Evolutionary conservation across 2,113 vertebrate genomes (phyloP).

Genomic region (Ailurus styani): DNA sequence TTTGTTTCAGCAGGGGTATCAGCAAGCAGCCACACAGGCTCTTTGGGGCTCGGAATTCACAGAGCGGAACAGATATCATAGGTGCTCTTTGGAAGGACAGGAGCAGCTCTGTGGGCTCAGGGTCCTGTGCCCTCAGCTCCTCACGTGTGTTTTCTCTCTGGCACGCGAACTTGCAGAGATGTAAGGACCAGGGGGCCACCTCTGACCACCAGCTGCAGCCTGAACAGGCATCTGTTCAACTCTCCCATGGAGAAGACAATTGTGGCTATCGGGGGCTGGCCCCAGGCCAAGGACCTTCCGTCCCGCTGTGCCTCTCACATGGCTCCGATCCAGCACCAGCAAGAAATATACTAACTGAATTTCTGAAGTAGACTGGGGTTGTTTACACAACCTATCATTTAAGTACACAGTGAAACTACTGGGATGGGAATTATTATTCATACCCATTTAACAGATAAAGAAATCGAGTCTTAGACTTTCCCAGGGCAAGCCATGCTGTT

Average conservation of each 20-base stretch:
- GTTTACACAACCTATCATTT: background rate
- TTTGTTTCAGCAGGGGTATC: background rate
- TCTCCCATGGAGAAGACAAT: background rate
- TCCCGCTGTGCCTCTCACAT: background rate
- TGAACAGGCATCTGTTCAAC: background rate
- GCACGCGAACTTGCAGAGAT: background rate
- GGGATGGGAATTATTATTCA: background rate
- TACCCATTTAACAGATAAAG: background rate
- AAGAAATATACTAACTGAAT: background rate
- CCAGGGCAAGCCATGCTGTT: background rate
- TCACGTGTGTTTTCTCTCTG: background rate
- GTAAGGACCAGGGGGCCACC: background rate
- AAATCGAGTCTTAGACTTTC: background rate
- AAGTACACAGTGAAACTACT: background rate
- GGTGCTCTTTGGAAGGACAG: background rate
- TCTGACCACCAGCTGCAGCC: background rate
- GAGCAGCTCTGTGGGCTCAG: background rate
- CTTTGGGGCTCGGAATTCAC: background rate
- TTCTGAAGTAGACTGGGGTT: background rate
- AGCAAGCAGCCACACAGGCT: no score
- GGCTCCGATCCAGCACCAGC: background rate
- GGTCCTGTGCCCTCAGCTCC: background rate
- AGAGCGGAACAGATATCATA: background rate
- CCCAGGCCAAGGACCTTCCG: no score
- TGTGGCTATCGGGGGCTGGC: rapidly evolving